A percentile compares a stretch with the other conserved stretches of the same genome.
Evolutionary conservation across 1,140 invertebrate species (phyloP).

Genomic region (Galendromus occidentalis): DNA sequence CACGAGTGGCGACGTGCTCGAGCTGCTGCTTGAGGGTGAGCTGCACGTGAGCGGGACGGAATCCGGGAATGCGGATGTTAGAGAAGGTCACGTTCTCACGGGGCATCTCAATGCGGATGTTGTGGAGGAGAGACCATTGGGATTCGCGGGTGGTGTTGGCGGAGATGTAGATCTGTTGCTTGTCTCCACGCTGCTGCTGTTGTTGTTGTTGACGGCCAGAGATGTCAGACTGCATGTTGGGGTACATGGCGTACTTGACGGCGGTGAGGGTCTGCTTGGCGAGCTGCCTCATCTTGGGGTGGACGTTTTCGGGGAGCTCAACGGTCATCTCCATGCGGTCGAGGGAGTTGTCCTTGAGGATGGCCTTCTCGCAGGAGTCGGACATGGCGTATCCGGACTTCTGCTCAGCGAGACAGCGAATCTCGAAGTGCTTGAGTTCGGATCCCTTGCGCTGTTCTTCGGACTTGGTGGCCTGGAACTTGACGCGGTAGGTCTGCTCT

Average conservation of each 20-base stretch:
- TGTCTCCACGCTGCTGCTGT: background rate
- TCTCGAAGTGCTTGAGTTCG: background rate
- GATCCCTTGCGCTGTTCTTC: background rate
- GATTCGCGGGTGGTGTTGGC: background rate
- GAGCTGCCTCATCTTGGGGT: background rate
- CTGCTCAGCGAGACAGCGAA: slow-evolving; percentile 1
- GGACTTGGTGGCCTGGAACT: background rate
- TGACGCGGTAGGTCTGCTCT: background rate
- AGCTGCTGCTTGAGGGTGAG: background rate
- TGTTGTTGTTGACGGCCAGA: background rate
- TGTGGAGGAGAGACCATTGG: background rate
- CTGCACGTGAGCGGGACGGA: background rate
- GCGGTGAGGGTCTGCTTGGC: background rate
- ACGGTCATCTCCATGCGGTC: slow-evolving; percentile 1
- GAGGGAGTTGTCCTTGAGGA: background rate
- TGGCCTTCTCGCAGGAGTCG: background rate
- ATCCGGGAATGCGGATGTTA: background rate
- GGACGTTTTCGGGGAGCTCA: background rate
- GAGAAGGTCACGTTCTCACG: background rate
- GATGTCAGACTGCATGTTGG: background rate
- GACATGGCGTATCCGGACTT: background rate
- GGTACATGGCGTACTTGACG: background rate
- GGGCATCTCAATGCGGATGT: slow-evolving; percentile 4
- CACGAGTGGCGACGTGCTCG: background rate
- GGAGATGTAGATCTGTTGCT: background rate